Percentiles rank a stretch among this genome's conserved stretches.
Evolutionary conservation across 35 echinoderm and acorn worm genomes (phyloP).

Genomic region (Lytechinus pictus): DNA sequence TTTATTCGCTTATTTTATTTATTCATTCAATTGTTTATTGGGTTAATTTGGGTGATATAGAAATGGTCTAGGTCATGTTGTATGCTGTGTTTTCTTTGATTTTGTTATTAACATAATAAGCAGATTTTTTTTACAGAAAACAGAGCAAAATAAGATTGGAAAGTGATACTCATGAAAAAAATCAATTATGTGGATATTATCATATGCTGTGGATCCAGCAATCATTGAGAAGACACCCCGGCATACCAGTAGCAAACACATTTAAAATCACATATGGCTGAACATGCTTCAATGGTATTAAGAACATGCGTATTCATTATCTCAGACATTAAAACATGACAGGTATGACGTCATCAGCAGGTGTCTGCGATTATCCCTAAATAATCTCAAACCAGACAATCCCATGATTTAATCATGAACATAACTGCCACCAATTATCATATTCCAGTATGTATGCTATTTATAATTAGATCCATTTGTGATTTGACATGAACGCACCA

Average conservation of each 20-base stretch:
- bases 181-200: too few relatives aligned
- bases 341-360: not conserved
- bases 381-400: not conserved
- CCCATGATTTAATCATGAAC: not conserved
- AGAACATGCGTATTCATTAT: not conserved
- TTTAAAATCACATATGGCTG: not conserved
- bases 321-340: not conserved
- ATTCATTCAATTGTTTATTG: too few relatives aligned
- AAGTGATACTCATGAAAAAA: too few relatives aligned
- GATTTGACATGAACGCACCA: not conserved
- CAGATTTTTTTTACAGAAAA: too few relatives aligned
- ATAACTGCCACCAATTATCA: not conserved
- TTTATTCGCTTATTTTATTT: too few relatives aligned
- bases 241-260: not conserved
- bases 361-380: not conserved
- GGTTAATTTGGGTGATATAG: too few relatives aligned
- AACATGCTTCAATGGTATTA: not conserved
- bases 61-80: too few relatives aligned
- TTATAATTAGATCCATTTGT: not conserved
- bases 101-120: too few relatives aligned
- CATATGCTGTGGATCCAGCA: too few relatives aligned
- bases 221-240: too few relatives aligned
- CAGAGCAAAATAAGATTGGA: too few relatives aligned
- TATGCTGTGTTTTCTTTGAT: too few relatives aligned
- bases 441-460: not conserved